Conservation (phyloP, 2,888 invertebrate species). For the Melinaea menophilus region DNA sequence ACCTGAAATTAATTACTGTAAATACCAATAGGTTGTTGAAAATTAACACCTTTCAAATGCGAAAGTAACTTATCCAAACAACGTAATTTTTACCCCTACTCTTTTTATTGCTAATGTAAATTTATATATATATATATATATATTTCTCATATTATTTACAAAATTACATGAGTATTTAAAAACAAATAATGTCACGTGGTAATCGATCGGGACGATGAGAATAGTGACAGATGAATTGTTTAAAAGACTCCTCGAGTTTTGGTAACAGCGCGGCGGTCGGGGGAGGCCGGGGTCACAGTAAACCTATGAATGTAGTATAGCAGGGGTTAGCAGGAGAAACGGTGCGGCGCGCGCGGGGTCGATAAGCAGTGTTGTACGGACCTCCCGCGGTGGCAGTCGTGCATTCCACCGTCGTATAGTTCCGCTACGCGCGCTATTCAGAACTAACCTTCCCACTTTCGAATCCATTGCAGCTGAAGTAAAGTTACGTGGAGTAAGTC, state of each 20-base stretch:
- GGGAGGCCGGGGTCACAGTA: constrained; percentile 46
- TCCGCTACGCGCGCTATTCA: constrained; percentile 25
- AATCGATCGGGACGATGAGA: constrained; percentile 51
- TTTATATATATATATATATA: no score
- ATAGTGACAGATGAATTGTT: constrained; percentile 67
- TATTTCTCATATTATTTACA: no score
- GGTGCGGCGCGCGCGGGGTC: constrained; percentile 62
- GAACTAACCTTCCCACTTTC: constrained; percentile 12
- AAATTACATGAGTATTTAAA: neutral
- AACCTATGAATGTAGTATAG: constrained; percentile 44
- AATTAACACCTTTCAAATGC: no score
- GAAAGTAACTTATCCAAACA: no score
- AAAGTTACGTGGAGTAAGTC: neutral
- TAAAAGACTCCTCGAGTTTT: constrained; percentile 62
- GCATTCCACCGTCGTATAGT: constrained; percentile 29
- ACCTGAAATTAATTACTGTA: no score
- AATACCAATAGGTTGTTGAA: no score
- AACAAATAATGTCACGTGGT: constrained; percentile 38
- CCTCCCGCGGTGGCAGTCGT: constrained; percentile 47
- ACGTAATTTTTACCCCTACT: no score
- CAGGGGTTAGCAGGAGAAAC: constrained; percentile 35
- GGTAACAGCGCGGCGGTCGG: constrained; percentile 63
- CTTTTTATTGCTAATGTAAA: no score
- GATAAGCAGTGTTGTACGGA: constrained; percentile 64
- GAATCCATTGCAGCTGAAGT: neutral